Evolutionary conservation across 2,797 vertebrate genomes (phyloP), one percentile per base, ranked within the genome.

Genomic region (Acrossocheilus wenchowensis): DNA sequence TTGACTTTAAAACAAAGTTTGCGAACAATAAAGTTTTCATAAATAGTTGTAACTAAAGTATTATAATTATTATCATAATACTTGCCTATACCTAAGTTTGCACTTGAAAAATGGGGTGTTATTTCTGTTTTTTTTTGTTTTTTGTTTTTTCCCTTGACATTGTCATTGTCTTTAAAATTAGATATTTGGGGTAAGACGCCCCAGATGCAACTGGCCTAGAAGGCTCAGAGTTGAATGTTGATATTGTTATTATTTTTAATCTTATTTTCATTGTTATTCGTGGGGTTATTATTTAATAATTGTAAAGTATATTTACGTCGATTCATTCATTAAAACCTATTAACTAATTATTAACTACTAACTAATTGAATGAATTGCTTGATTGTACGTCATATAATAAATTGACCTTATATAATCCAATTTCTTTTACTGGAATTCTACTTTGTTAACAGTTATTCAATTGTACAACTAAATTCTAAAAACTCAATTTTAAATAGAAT

Each of bases 1-100:
- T 34, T 57, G 26, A 86, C 45, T 87, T 69, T 45, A 78, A 43
- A 64, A 30, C 30, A 60, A 52, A 36, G 14, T 43, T 30, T 57
- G 68, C 5, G 52, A n/a, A 26, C 23, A 26, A 21, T 36, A 23
- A 21, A 6, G 12, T n/a, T 17, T 81, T 48, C 21, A n/a, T 15
- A 26, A 21, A 66, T 30, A 34, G 11, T 6, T 80, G 39, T 66
- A 23, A 52, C 43, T 45, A 45, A 17, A 30, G 39, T 50, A 14
- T 36, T 48, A 81, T 66, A 69, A n/a, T 26, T 26, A 26, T 26
- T 1, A 41, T 78, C 10, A 3, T 23, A 57, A 34, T 50, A 74
- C 1, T 7, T 75, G 30, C 15, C 2, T 34, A 3, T 50, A 34
- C 45, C 30, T 30, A 75, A 15, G 21, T 6, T 15, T 41, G 1